Evolutionary conservation across 2,888 invertebrate species (phyloP).

Genomic region (Drosophila mettleri): DNA sequence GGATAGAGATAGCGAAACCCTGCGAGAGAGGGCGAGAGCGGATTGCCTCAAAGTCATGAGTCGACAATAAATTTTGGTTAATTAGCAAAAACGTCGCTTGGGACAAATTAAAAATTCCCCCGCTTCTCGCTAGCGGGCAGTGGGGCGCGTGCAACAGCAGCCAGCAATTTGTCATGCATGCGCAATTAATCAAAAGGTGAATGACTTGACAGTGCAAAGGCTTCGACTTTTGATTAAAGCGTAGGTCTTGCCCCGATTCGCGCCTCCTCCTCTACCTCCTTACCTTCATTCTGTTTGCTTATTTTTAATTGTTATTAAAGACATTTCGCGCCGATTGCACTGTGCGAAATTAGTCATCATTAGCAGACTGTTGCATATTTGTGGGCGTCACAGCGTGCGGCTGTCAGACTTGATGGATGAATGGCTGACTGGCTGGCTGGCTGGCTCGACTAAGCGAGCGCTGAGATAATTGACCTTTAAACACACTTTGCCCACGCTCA

Average conservation of each 20-base stretch:
- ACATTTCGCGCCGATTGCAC: constrained; percentile 33
- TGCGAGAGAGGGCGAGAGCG: not conserved
- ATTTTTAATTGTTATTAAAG: constrained; percentile 53
- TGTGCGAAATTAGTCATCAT: constrained; percentile 62
- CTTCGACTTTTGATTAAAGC: constrained; percentile 42
- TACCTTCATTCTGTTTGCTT: not conserved
- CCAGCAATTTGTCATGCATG: constrained; percentile 68
- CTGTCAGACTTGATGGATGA: constrained; percentile 58
- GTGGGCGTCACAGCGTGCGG: constrained; percentile 55
- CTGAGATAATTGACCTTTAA: constrained; percentile 74
- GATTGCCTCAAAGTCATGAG: constrained; percentile 32
- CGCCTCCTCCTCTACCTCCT: not conserved
- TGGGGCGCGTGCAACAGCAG: constrained; percentile 47
- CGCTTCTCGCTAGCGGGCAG: constrained; percentile 21
- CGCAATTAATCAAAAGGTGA: constrained; percentile 77
- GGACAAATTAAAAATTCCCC: constrained; percentile 47
- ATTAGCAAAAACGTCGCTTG: constrained; percentile 64
- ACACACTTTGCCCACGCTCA: constrained; percentile 57
- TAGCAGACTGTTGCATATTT: constrained; percentile 62
- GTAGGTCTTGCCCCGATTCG: not conserved
- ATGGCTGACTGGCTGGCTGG: constrained; percentile 46
- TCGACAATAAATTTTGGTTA: constrained; percentile 68
- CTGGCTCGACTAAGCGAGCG: constrained; percentile 36
- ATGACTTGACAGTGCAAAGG: constrained; percentile 46
- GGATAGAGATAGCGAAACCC: not conserved